Evolutionary conservation across 2,113 vertebrate species (phyloP), one percentile per base, ranked within the genome.

Genomic region (Eonycteris spelaea): DNA sequence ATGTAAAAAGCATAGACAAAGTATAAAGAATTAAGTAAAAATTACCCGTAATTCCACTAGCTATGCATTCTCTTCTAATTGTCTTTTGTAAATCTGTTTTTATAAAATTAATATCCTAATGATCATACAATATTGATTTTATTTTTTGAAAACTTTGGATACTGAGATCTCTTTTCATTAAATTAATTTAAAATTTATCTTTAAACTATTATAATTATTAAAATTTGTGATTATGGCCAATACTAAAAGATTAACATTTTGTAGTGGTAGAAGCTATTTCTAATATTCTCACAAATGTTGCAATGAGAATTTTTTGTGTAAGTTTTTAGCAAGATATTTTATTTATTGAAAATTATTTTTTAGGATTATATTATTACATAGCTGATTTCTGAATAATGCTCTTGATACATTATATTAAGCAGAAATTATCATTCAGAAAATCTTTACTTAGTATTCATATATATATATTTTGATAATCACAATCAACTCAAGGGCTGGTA

Each of bases 331-430:
- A 89, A 70, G 11, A 18, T 30, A 77, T 15, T 80, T 97, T 26
- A 21, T 87, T 88, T 93, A 73, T 74, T 93, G 7, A 78, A 67
- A 93, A 80, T 63, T 7, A n/a, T 45, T 18, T 77, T 94, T 91
- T 94, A 51, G 30, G 5, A 65, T 30, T 86, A 4, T 74, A 93
- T 38, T 83, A 0, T 28, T 73, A 1, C 33, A 30, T 11, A 71
- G 2, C 22, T 73, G 7, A 85, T 5, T 70, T 74, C 35, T 79
- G 3, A 95, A 59, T 67, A 94, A 40, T 19, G 33, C 35, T 77
- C 79, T 30, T 65, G 13, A 73, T 33, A 83, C 7, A 51, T 75
- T 51, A 35, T 77, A 70, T 40, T 3, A 35, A 74, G 30, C 38
- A 77, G 24, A 88, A 88, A 82, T 61, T 18, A 59, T 33, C 12